These are phyloP conservation scores for Coenonympha arcania DNA, from an alignment of 2,888 invertebrate species.

Conservation along the genomic window DNA sequence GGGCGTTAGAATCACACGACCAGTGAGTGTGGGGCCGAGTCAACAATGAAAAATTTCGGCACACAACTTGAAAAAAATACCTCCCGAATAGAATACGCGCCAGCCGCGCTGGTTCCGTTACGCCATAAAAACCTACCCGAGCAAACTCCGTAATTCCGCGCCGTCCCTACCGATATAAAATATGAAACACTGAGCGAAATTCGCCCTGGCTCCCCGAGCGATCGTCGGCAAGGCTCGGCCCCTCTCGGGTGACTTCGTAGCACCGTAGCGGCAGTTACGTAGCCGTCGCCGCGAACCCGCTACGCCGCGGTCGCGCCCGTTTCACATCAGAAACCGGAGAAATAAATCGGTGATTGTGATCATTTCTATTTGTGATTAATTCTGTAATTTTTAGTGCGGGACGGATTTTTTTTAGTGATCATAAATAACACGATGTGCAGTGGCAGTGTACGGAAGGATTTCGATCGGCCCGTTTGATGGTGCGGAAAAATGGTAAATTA, in stretches of 20 bases:
- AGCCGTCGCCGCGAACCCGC: constrained; percentile 38
- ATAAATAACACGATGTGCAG: constrained; percentile 51
- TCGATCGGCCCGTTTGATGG: constrained; percentile 49
- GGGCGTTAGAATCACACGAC: constrained; percentile 58
- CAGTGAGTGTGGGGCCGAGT: constrained; percentile 47
- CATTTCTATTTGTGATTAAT: constrained; percentile 38
- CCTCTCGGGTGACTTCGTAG: constrained; percentile 46
- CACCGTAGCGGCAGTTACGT: constrained; percentile 68
- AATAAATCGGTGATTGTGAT: constrained; percentile 54
- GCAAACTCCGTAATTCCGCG: constrained; percentile 69
- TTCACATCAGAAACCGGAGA: constrained; percentile 29
- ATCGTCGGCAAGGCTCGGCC: constrained; percentile 40
- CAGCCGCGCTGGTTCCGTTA: constrained; percentile 49
- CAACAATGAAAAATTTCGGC: constrained; percentile 61
- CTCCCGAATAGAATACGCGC: constrained; percentile 55
- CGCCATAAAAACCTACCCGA: constrained; percentile 68
- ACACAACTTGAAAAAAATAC: constrained; percentile 55
- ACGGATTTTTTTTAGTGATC: constrained; percentile 37
- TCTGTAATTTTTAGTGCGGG: constrained; percentile 30
- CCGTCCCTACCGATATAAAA: constrained; percentile 68
- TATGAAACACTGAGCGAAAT: constrained; percentile 71
- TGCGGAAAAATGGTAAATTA: constrained; percentile 65
- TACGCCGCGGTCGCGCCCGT: constrained; percentile 36
- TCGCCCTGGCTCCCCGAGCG: constrained; percentile 48
- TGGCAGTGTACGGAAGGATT: constrained; percentile 44